phyloP scores from a whole-genome alignment of 2,113 vertebrate species.

The Pardalotus punctatus region DNA sequence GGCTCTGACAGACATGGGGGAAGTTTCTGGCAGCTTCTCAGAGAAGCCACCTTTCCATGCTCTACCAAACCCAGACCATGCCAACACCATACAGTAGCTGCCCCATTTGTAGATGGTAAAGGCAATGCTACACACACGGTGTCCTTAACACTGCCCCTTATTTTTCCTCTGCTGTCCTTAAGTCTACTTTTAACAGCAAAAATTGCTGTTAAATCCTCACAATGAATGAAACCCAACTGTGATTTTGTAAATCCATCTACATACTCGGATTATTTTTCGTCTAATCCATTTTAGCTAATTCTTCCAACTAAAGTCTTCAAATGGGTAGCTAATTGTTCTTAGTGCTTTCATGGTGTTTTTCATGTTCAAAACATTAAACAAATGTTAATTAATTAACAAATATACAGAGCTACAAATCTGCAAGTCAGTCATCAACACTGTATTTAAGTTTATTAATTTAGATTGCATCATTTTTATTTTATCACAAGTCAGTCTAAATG shows the following conservation, averaged over 20 bases:
- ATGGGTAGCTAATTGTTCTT: not conserved
- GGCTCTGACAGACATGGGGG: too few species aligned
- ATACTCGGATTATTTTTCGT: slow-evolving; percentile 1
- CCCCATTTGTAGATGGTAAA: not conserved
- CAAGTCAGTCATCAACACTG: not conserved
- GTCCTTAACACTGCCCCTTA: not conserved
- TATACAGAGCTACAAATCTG: not conserved
- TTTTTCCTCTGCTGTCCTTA: not conserved
- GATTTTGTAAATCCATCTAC: not conserved
- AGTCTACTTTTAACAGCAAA: not conserved
- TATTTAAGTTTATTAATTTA: not conserved
- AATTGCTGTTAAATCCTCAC: not conserved
- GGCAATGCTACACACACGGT: fast-evolving
- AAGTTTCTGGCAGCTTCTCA: not conserved
- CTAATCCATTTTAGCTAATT: not conserved
- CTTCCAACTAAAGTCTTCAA: not conserved
- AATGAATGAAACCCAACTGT: not conserved
- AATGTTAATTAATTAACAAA: slow-evolving; percentile 40
- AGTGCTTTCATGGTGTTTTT: not conserved
- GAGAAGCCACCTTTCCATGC: not conserved
- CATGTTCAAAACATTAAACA: not conserved
- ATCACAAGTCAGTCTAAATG: not conserved
- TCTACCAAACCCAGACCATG: not conserved
- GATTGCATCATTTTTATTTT: not conserved
- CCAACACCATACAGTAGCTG: not conserved